Conservation (phyloP, 2,888 invertebrate genomes). For the Bibio marci region DNA sequence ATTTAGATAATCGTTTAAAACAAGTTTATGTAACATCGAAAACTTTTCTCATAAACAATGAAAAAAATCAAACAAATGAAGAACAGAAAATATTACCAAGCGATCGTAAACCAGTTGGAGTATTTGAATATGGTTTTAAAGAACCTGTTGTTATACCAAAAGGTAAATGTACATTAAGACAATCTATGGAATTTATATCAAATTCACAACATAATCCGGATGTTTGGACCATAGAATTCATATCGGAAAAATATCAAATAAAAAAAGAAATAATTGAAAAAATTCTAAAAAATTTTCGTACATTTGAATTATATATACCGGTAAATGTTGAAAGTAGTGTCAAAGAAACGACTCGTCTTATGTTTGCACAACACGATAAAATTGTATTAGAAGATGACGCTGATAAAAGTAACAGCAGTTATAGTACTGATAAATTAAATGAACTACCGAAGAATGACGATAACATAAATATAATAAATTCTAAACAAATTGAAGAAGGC, state of each 20-base stretch:
- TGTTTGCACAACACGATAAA: too few relatives aligned
- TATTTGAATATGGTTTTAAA: constrained; percentile 48
- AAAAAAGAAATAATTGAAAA: constrained; percentile 38
- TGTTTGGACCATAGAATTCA: constrained; percentile 35
- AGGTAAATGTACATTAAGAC: constrained; percentile 48
- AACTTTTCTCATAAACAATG: constrained; percentile 34
- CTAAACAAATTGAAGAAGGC: too few relatives aligned
- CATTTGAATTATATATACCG: constrained; percentile 50
- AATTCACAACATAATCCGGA: constrained; percentile 44
- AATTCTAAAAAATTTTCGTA: constrained; percentile 46
- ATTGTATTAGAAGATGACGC: too few relatives aligned
- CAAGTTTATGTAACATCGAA: constrained; percentile 55
- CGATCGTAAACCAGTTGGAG: constrained; percentile 31
- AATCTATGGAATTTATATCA: constrained; percentile 45
- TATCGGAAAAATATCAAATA: constrained; percentile 53
- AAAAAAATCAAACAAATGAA: constrained; percentile 17
- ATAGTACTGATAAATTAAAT: too few relatives aligned
- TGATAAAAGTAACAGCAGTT: too few relatives aligned
- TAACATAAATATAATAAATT: too few relatives aligned
- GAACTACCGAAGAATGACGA: too few relatives aligned
- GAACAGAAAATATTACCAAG: constrained; percentile 37
- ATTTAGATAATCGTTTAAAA: constrained; percentile 46
- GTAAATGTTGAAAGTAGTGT: constrained; percentile 16
- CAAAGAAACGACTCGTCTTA: too few relatives aligned
- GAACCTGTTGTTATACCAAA: constrained; percentile 41